These are phyloP conservation scores for Cranoglanis bouderius DNA, from an alignment of 2,113 vertebrate species.

Conservation along the genomic window DNA sequence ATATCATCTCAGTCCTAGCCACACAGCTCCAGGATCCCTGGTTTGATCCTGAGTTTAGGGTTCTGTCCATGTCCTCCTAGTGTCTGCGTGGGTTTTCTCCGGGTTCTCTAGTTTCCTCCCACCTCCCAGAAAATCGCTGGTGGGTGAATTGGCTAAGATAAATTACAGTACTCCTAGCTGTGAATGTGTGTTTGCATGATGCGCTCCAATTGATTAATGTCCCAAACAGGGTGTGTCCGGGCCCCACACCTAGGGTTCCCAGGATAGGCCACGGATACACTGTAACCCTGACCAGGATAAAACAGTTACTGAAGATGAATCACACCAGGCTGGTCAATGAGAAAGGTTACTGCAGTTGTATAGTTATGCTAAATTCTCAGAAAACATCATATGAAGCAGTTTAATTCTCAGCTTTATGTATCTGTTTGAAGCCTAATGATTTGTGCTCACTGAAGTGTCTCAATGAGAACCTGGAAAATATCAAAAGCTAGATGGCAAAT, in stretches of 20 bases:
- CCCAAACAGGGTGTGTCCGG: neutral
- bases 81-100: neutral
- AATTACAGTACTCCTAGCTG: too few relatives aligned
- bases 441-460: neutral
- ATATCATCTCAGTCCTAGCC: slow-evolving; percentile 1
- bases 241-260: neutral
- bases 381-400: neutral
- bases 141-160: neutral
- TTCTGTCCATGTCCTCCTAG: neutral
- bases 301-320: neutral
- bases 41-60: neutral
- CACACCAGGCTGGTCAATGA: neutral
- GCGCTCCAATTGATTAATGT: neutral
- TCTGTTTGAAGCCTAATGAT: neutral
- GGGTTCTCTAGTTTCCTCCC: neutral
- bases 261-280: neutral
- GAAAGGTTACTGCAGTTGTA: neutral
- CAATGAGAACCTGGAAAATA: neutral
- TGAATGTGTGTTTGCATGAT: neutral
- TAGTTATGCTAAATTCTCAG: neutral
- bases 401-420: neutral
- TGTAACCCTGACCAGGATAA: neutral
- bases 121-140: neutral
- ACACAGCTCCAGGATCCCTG: neutral
- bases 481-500: neutral